These are phyloP conservation scores for Lathamus discolor DNA, from an alignment of 2,113 vertebrate genomes.

Conservation along the genomic window DNA sequence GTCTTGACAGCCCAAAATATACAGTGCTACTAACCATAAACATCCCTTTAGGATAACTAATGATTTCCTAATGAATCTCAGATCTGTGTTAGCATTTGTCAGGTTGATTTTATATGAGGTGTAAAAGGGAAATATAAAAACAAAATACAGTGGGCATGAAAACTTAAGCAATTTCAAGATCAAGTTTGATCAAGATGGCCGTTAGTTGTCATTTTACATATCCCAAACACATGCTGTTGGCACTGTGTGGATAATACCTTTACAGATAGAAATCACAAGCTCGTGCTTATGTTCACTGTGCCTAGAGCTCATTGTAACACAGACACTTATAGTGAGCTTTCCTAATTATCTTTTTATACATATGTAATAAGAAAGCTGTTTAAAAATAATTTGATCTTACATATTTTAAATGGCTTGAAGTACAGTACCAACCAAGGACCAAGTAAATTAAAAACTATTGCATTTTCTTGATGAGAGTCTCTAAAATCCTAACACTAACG, in stretches of 20 bases:
- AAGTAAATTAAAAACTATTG: not conserved
- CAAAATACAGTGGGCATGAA: not conserved
- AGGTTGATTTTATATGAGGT: conserved; percentile 26
- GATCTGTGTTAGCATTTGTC: conserved; percentile 26
- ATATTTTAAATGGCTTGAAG: not conserved
- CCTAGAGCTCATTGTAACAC: not conserved
- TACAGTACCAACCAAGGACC: not conserved
- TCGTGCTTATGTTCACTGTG: not conserved
- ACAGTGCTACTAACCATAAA: not conserved
- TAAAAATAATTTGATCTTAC: not conserved
- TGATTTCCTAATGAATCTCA: conserved; percentile 34
- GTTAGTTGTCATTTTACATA: not conserved
- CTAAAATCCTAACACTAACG: not conserved
- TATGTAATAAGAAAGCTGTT: not conserved
- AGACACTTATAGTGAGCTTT: not conserved
- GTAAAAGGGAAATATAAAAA: not conserved
- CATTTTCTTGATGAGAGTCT: not conserved
- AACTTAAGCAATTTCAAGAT: not conserved
- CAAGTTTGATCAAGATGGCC: not conserved
- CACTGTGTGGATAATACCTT: not conserved
- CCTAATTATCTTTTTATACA: not conserved
- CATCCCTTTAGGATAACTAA: conserved; percentile 37
- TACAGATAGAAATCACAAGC: not conserved
- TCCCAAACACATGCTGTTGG: not conserved
- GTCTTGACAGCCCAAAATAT: conserved; percentile 49